Conservation (phyloP, 2,797 vertebrate genomes). For the Vipera ursinii region DNA sequence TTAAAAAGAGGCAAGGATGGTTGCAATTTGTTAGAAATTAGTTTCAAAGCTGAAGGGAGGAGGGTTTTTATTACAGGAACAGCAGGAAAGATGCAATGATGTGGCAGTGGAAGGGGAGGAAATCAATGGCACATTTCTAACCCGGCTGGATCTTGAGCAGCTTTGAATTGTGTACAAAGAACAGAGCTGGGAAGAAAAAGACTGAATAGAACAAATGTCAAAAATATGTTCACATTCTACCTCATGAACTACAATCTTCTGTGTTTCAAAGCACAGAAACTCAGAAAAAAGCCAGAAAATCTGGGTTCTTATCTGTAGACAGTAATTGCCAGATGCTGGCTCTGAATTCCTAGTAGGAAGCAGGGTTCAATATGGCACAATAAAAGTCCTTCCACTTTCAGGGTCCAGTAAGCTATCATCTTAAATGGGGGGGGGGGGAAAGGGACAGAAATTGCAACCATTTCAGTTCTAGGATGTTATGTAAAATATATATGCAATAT, state of each 20-base stretch:
- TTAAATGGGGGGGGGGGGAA: neutral
- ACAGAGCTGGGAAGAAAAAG: neutral
- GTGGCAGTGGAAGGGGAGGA: neutral
- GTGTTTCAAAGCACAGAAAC: neutral
- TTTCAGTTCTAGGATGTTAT: neutral
- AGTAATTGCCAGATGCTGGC: neutral
- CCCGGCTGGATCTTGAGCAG: neutral
- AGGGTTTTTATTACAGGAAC: neutral
- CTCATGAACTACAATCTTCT: neutral
- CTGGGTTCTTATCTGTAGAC: neutral
- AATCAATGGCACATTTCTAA: constrained; percentile 8
- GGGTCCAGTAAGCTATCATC: neutral
- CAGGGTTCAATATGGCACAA: neutral
- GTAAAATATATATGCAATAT: neutral
- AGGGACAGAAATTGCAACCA: neutral
- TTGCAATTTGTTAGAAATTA: neutral
- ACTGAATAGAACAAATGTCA: neutral
- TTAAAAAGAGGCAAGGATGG: neutral
- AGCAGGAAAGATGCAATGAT: fast-evolving
- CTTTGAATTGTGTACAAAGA: neutral
- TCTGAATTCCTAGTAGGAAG: neutral
- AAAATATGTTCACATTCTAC: neutral
- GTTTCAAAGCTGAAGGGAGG: neutral
- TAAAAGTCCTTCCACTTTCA: neutral
- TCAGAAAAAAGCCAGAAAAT: neutral